These are phyloP conservation scores for zebrafish (Danio rerio) DNA, from an alignment of 2,113 vertebrate species.

Conservation along the genomic window GRCz12tu NC_133198.1:42520501-42521000, in stretches of 20 bases:
- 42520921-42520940: too few relatives aligned
- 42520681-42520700: constrained; percentile 15
- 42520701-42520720: not conserved
- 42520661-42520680: constrained; percentile 6
- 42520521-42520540: constrained; percentile 5
- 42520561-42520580: not conserved
- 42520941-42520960: too few relatives aligned
- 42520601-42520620: not conserved
- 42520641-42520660: not conserved
- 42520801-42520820: not conserved
- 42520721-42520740: not conserved
- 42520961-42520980: too few relatives aligned
- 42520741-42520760: not conserved
- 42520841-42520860: not conserved
- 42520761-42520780: not conserved
- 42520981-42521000: too few relatives aligned
- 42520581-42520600: not conserved
- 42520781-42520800: not conserved
- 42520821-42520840: not conserved
- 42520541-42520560: constrained; percentile 19
- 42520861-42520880: not conserved
- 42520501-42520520: not conserved
- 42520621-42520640: not conserved
- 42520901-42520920: not conserved
- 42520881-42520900: not conserved